Evolutionary conservation across 2,888 invertebrate genomes (phyloP), one percentile per base, ranked within the genome.

Genomic region (Eupithecia subfuscata): DNA sequence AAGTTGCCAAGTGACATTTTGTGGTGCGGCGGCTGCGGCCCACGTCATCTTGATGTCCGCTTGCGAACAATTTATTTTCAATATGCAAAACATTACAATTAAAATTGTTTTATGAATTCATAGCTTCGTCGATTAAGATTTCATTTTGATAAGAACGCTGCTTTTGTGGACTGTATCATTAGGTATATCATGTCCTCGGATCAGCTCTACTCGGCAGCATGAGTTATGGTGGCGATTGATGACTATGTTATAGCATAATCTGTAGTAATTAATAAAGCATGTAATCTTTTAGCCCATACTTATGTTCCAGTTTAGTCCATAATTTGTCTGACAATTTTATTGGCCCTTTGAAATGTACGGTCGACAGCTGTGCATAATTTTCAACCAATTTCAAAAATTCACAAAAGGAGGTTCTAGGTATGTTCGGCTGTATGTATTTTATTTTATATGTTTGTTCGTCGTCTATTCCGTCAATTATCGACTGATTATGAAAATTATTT

Each of bases 1-100:
- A 91, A 92, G 90, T 91, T 88, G 89, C 90, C 92, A 89, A 93
- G 92, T 92, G 92, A 93, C 92, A 93, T 93, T 92, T 90, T 87
- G 89, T 88, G 69, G 74, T 68, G 86, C 88, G 87, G 85, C 79
- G 81, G 84, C 82, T 83, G 85, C 87, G 84, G 86, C 89, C 91
- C 89, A 91, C 92, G 87, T 88, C 86, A 87, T 84, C 86, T 84
- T 86, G 83, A 85, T 82, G 87, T 85, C 87, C 85, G 86, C 88
- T 86, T 85, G 84, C 83, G 84, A 85, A 90, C 89, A 89, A 92
- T 90, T 92, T 91, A 91, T 90, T 89, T 87, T 87, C 91, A 89
- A 90, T 88, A 93, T 92, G 92, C 90, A 92, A 91, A 92, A 89
- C 87, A 86, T 90, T 87, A 91, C 91, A 93, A 92, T 93, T 93